Evolutionary conservation across 1,140 invertebrate species (phyloP), one percentile per base, ranked within the genome.

Genomic region (Trissolcus basalis): DNA sequence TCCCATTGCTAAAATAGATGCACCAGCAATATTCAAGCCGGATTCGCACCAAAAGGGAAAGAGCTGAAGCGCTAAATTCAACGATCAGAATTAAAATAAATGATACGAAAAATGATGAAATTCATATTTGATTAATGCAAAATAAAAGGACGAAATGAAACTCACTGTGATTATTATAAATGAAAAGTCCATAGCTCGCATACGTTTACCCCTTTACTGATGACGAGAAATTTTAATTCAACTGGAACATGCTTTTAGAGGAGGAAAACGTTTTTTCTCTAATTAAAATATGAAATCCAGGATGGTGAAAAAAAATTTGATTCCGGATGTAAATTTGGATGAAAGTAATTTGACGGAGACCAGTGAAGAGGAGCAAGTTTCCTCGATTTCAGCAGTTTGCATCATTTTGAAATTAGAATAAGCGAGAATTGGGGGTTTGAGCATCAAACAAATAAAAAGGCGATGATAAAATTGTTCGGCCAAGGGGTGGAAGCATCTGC

Each of bases 21-120:
- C 59, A 61, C 51, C 50, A 71, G 58, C 59, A 63, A 71, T 71
- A 60, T 69, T 58, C 58, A 59, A 53, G 54, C 67, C 67, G 56
- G 59, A 59, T 69, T 69, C 9, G 16, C 41, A n/a, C 45, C 3
- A 39, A 39, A 39, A 39, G 36, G 9, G n/a, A 39, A 11, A 2
- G 36, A 39, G 2, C n/a, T 9, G n/a, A 39, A 39, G n/a, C 36
- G n/a, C 9, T 9, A 39, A 39, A 11, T 39, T 39, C 36, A 39
- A 11, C n/a, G n/a, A 11, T 9, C 36, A 39, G n/a, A n/a, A 9
- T 39, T 39, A n/a, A 39, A 39, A 39, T 39, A 27, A 27, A n/a
- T 39, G n/a, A 39, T 39, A n/a, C 1, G 36, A 39, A 11, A 39
- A 39, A n/a, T 39, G 9, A 39, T 39, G 19, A 27, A 6, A 27